phyloP scores from a whole-genome alignment of 2,113 vertebrate genomes.

The Pelobates fuscus region DNA sequence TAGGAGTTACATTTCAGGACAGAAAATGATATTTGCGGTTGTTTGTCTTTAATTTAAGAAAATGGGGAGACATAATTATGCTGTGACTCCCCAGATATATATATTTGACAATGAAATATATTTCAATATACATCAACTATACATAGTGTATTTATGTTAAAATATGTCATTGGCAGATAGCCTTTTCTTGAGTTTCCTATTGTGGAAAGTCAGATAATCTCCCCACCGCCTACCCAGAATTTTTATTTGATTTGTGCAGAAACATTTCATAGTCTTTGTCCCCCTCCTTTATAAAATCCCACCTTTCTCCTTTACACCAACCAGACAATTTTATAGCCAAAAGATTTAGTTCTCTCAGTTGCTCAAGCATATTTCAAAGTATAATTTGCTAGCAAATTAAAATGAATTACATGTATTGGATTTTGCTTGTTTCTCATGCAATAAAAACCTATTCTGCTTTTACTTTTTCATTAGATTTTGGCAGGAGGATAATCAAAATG shows the following conservation, averaged over 20 bases:
- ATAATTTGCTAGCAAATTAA: constrained; percentile 75
- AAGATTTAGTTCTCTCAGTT: constrained; percentile 66
- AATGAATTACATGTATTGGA: constrained; percentile 60
- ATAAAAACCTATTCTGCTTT: constrained; percentile 67
- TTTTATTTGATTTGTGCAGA: constrained; percentile 67
- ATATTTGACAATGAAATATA: too few relatives aligned
- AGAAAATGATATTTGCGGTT: too few relatives aligned
- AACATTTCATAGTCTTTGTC: constrained; percentile 69
- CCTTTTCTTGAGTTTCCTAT: constrained; percentile 70
- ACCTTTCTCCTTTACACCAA: constrained; percentile 70
- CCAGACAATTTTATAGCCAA: constrained; percentile 63
- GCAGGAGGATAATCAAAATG: constrained; percentile 57
- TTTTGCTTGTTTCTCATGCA: constrained; percentile 71
- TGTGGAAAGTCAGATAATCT: constrained; percentile 73
- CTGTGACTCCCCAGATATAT: too few relatives aligned
- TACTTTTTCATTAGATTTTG: constrained; percentile 71
- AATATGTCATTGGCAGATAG: too few relatives aligned
- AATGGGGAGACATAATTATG: too few relatives aligned
- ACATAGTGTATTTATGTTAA: too few relatives aligned
- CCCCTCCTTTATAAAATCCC: constrained; percentile 74
- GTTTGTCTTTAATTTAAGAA: too few relatives aligned
- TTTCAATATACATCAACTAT: too few relatives aligned
- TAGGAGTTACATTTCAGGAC: too few relatives aligned
- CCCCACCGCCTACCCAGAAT: constrained; percentile 6
- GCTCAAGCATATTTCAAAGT: constrained; percentile 67